Evolutionary conservation across 2,113 vertebrate genomes (phyloP).

Genomic region (Ursus arctos): DNA sequence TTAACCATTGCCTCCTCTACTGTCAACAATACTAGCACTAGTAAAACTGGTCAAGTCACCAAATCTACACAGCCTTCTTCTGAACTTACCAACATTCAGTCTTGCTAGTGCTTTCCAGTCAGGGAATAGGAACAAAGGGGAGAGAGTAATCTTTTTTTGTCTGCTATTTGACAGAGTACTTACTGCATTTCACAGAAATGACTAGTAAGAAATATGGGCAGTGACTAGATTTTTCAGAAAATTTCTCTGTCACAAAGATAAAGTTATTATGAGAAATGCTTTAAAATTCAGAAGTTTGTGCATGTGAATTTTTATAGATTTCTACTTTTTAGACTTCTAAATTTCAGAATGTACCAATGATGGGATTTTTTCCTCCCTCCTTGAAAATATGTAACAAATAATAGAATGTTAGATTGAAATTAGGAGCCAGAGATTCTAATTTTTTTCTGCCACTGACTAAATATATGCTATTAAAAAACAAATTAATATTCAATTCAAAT

Average conservation of each 20-base stretch:
- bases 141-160: not conserved
- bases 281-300: conserved; percentile 38
- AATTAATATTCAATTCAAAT: not conserved
- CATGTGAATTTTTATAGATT: not conserved
- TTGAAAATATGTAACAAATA: not conserved
- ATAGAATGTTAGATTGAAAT: not conserved
- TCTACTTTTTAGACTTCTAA: not conserved
- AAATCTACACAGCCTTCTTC: not conserved
- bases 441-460: not conserved
- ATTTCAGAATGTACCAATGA: conserved; percentile 20
- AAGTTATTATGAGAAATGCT: not conserved
- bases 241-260: not conserved
- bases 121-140: not conserved
- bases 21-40: not conserved
- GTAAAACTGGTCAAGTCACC: not conserved
- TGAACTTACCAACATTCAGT: not conserved
- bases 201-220: not conserved
- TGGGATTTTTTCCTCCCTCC: not conserved
- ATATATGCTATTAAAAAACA: not conserved
- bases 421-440: not conserved
- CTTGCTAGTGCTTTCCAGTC: not conserved
- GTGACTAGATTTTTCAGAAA: conserved; percentile 16
- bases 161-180: conserved; percentile 44
- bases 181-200: conserved; percentile 23
- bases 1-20: not conserved